Evolutionary conservation across 35 echinoderm and acorn worm genomes (phyloP).

Genomic region (Patiria miniata): DNA sequence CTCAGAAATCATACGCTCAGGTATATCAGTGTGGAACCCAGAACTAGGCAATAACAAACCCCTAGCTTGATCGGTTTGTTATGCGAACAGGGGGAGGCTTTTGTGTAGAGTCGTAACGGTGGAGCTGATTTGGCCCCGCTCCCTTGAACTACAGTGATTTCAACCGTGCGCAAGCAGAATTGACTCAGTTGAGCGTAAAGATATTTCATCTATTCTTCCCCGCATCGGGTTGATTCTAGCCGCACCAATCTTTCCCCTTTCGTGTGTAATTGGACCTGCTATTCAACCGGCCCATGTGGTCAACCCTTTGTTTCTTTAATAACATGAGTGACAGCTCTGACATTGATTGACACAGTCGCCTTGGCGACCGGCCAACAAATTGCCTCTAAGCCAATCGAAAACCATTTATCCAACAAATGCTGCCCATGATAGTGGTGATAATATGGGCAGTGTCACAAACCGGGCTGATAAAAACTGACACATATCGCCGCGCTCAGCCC

Average conservation of each 20-base stretch:
- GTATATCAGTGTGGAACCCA: constrained; percentile 2
- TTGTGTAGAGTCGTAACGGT: not conserved
- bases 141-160: constrained; percentile 31
- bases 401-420: constrained; percentile 99
- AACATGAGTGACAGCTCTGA: constrained; percentile 91
- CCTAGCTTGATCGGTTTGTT: not conserved
- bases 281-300: constrained; percentile 86
- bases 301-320: constrained; percentile 82
- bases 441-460: constrained; percentile 93
- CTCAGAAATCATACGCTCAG: not conserved
- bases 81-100: not conserved
- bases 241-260: constrained; percentile 38
- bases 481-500: constrained; percentile 75
- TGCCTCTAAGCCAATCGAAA: constrained; percentile 99
- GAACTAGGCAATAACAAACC: not conserved
- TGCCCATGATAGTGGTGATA: constrained; percentile 92
- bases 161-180: constrained; percentile 22
- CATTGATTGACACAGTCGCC: constrained; percentile 98
- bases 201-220: constrained; percentile 64
- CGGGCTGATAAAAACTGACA: constrained; percentile 96
- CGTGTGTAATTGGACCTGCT: constrained; percentile 79
- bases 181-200: constrained; percentile 63
- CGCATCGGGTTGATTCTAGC: constrained; percentile 37
- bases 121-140: constrained; percentile 17
- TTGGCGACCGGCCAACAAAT: constrained; percentile 93